Base-by-base conservation (phyloP, 2,888 invertebrate genomes). In the Microctonus aethiopoides region DNA sequence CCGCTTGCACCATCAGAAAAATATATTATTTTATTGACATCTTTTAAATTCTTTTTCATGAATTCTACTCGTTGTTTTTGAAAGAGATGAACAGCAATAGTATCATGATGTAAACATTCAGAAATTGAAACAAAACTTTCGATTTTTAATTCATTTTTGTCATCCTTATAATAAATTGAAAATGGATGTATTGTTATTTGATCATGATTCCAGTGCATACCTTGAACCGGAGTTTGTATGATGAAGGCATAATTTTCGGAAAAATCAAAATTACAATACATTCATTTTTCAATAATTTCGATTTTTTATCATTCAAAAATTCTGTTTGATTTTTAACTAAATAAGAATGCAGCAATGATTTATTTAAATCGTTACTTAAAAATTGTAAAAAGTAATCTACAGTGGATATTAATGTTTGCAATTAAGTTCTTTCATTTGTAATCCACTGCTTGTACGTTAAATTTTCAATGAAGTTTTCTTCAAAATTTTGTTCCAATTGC, bases 171-270 rank as follows among this genome's bases (percentile, higher is more conserved):
- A n/a, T 61, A 61, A 16, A 61, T 41, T 11, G 39, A 36, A 9
- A 61, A n/a, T 41, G 61, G 39, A 41, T 13, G 22, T 13, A 61
- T n/a, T 24, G 61, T 61, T 10, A 22, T 61, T 39, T 61, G 61
- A 22, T 13, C 10, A 41, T 61, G 61, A n/a, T 61, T 61, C 39
- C 26, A 41, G n/a, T 41, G 41, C n/a, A 39, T 39, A 2, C 39
- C 60, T 16, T 16, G 60, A 16, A 39, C 39, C 9, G 64, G 36
- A 24, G 54, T 22, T 22, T 64, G 54, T 5, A 54, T 9, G 36
- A 65, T 2, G 16, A 65, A 56, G 4, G 56, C 54, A 57, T 32
- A 60, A 20, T 60, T 60, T 60, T 60, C 39, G 1, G 22, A 20
- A 60, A 60, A 60, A 22, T 39, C 36, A 10, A 11, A 16, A 22